Conservation (phyloP, 2,113 vertebrate species). For the Ramphastos sulfuratus region DNA sequence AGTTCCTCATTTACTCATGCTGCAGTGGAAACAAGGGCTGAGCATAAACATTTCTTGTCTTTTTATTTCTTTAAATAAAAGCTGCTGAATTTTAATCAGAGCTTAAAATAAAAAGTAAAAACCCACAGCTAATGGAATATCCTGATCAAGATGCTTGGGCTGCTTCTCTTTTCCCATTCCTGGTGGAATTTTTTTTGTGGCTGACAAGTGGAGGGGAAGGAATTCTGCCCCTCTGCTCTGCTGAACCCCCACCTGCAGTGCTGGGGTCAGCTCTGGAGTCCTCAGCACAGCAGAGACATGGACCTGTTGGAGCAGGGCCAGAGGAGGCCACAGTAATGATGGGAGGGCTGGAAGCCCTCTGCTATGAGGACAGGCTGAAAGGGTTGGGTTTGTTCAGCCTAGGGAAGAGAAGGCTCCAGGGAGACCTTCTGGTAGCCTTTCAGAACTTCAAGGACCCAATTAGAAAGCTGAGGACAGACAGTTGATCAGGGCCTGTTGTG, state of each 20-base stretch:
- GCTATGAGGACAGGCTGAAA: not conserved
- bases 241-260: no score
- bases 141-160: not conserved
- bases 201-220: not conserved
- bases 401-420: not conserved
- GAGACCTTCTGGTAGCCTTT: not conserved
- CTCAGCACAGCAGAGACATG: not conserved
- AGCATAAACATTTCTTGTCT: not conserved
- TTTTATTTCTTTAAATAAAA: not conserved
- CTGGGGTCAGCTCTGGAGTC: no score
- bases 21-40: not conserved
- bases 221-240: not conserved
- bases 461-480: not conserved
- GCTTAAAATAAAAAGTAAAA: conserved; percentile 23
- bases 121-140: not conserved
- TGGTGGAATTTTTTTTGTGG: not conserved
- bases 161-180: not conserved
- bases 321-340: not conserved
- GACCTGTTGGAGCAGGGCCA: not conserved
- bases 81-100: conserved; percentile 8
- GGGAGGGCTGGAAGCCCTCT: not conserved
- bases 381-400: not conserved
- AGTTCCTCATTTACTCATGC: not conserved
- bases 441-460: no score
- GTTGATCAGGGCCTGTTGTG: no score